Percentiles rank a stretch among this genome's conserved stretches.
Conservation (phyloP, 2,888 invertebrate genomes). For the Phalera bucephala region DNA sequence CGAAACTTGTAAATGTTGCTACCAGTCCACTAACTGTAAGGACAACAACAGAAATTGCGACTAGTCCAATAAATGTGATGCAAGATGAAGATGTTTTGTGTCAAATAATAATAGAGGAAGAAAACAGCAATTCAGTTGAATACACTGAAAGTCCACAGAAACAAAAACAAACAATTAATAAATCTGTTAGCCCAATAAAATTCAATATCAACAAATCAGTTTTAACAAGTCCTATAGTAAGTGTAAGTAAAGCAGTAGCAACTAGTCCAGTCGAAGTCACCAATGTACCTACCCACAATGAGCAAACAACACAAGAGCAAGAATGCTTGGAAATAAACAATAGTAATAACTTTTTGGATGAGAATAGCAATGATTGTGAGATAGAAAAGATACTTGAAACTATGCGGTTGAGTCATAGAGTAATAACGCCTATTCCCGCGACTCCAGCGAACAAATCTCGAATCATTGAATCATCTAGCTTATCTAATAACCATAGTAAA, state of each 20-base stretch:
- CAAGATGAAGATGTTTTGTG: neutral
- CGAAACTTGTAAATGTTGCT: conserved; percentile 20
- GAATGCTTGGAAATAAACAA: conserved; percentile 51
- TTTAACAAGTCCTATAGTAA: conserved; percentile 12
- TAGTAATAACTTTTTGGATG: conserved; percentile 35
- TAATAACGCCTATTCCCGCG: conserved; percentile 59
- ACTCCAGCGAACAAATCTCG: conserved; percentile 40
- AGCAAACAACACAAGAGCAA: conserved; percentile 26
- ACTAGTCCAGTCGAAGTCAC: conserved; percentile 17
- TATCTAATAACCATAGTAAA: conserved; percentile 3
- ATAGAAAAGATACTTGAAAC: conserved; percentile 55
- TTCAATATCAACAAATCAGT: conserved; percentile 2
- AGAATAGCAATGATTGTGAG: conserved; percentile 47
- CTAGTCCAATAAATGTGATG: conserved; percentile 10
- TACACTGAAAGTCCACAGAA: neutral
- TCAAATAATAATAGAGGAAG: conserved; percentile 1
- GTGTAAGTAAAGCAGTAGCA: conserved; percentile 5
- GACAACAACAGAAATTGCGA: conserved; percentile 21
- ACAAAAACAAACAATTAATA: conserved; percentile 3
- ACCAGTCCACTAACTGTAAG: conserved; percentile 34
- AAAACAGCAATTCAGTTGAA: neutral
- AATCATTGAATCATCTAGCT: conserved; percentile 6
- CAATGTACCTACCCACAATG: neutral
- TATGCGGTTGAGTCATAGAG: conserved; percentile 46
- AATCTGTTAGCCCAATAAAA: conserved; percentile 11